phyloP scores from a whole-genome alignment of 2,888 invertebrate species.

The Eristalinus aeneus region DNA sequence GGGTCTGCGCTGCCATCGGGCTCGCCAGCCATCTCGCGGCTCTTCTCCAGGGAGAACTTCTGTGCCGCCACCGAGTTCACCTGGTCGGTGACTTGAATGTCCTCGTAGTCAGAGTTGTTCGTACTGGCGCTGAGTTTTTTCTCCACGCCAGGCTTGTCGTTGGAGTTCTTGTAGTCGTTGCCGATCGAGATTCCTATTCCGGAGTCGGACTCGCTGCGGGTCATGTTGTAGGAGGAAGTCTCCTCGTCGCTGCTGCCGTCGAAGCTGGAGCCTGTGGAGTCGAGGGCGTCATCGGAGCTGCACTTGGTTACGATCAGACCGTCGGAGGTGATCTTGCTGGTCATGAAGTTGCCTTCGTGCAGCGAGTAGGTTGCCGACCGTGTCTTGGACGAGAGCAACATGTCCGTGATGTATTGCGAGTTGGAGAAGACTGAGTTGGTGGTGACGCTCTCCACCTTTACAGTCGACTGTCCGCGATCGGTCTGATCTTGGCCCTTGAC shows the following conservation, averaged over 20 bases:
- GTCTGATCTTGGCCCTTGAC: conserved; percentile 71
- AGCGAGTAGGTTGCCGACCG: conserved; percentile 79
- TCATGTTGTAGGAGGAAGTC: conserved; percentile 80
- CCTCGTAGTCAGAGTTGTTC: conserved; percentile 80
- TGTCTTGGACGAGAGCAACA: conserved; percentile 79
- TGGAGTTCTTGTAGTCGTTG: conserved; percentile 76
- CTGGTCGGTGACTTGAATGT: conserved; percentile 78
- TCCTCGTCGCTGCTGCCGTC: conserved; percentile 81
- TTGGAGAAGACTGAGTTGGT: conserved; percentile 74
- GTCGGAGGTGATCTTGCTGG: conserved; percentile 81
- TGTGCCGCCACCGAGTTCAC: conserved; percentile 66
- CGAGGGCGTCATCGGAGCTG: conserved; percentile 79
- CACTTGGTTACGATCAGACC: conserved; percentile 80
- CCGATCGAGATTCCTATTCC: conserved; percentile 80
- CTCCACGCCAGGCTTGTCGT: conserved; percentile 74
- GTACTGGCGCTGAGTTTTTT: conserved; percentile 78
- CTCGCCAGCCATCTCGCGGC: conserved; percentile 90
- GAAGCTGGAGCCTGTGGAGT: conserved; percentile 80
- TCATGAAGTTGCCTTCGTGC: conserved; percentile 80
- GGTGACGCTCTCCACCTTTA: conserved; percentile 44
- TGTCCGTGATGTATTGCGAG: conserved; percentile 80
- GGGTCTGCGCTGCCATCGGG: conserved; percentile 94
- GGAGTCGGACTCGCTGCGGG: conserved; percentile 80
- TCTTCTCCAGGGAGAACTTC: conserved; percentile 81
- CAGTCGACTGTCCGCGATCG: conserved; percentile 47